phyloP scores from a whole-genome alignment of 2,113 vertebrate species.

The Nothocercus nigrocapillus region DNA sequence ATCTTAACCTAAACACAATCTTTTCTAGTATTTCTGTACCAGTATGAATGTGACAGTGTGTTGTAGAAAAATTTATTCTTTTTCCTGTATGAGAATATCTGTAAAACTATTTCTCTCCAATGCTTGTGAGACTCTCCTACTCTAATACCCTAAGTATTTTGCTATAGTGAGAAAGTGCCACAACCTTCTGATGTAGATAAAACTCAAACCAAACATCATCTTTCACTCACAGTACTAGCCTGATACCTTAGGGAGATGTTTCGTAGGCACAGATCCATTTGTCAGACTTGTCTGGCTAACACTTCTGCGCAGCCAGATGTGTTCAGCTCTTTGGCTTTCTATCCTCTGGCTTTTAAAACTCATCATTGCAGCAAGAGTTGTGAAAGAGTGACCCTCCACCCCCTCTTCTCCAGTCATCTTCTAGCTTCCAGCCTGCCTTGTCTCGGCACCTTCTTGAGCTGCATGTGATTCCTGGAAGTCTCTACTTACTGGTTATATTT shows the following conservation, averaged over 20 bases:
- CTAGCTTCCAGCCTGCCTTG: neutral
- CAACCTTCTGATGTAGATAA: neutral
- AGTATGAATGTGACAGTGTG: neutral
- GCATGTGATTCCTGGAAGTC: slow-evolving; percentile 10
- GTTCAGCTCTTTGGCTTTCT: neutral
- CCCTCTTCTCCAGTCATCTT: neutral
- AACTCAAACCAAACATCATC: neutral
- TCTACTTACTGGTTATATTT: neutral
- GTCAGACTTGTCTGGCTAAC: neutral
- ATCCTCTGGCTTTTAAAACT: neutral
- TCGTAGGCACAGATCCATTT: neutral
- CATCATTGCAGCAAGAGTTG: neutral
- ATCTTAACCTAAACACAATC: neutral
- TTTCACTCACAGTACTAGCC: neutral
- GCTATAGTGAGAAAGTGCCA: neutral
- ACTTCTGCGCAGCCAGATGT: neutral
- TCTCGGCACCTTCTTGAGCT: neutral
- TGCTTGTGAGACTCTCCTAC: neutral
- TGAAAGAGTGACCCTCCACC: neutral
- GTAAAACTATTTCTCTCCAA: neutral
- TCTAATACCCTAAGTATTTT: neutral
- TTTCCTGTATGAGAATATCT: neutral
- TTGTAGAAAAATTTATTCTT: neutral
- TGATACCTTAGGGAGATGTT: neutral
- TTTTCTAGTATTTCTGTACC: no score